Evolutionary conservation across 2,113 vertebrate genomes (phyloP).

Genomic region (Brienomyrus longianalis): DNA sequence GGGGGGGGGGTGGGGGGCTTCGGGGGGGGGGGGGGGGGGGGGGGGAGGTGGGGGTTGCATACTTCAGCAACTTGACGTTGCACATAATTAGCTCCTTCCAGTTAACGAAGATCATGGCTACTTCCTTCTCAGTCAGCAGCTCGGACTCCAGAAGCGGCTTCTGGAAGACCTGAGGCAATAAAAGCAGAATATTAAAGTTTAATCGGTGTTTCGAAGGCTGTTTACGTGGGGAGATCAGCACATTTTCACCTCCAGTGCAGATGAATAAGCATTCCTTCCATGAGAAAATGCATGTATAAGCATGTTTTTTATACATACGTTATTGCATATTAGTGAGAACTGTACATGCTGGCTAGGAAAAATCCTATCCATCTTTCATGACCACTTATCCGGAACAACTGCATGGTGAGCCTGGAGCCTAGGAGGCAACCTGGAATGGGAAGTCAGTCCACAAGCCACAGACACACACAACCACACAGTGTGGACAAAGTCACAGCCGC

Average conservation of each 20-base stretch:
- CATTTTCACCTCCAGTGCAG: not conserved
- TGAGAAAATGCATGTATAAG: not conserved
- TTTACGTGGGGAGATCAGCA: not conserved
- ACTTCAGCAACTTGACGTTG: slow-evolving; percentile 99
- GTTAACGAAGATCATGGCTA: slow-evolving; percentile 98
- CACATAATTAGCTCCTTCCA: slow-evolving; percentile 99
- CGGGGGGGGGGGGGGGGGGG: not conserved
- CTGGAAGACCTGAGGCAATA: slow-evolving; percentile 80
- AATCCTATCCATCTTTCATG: not conserved
- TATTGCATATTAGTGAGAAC: not conserved
- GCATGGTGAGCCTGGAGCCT: not conserved
- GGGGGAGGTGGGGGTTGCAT: slow-evolving; percentile 42
- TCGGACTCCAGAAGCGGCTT: slow-evolving; percentile 92
- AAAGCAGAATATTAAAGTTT: not conserved
- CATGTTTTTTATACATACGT: not conserved
- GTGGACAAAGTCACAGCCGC: not conserved
- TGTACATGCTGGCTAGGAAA: not conserved
- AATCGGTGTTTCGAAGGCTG: not conserved
- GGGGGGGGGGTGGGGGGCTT: too few species aligned
- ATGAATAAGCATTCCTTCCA: not conserved
- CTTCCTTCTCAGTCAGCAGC: slow-evolving; percentile 92
- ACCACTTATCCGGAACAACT: not conserved
- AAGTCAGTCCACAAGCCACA: not conserved
- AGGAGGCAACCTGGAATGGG: not conserved
- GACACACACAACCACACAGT: not conserved